Base-by-base conservation (phyloP, 2,888 invertebrate species). In the Augochlorella aurata region DNA sequence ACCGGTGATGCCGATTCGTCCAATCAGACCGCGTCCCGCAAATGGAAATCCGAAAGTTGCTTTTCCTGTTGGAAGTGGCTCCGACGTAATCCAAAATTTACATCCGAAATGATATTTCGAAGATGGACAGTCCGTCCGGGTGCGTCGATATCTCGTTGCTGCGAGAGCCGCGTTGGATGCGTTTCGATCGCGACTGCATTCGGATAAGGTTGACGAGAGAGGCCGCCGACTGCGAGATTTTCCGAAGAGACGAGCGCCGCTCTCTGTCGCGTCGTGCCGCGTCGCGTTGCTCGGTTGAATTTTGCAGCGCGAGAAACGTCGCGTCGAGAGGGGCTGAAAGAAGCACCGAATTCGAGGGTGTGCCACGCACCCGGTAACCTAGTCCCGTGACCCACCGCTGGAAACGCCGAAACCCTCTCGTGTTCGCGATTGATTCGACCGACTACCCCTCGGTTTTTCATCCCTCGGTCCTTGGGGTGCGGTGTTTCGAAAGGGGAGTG, bases 401-500 rank as follows among this genome's bases (percentile, higher is more conserved):
- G 67, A 85, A 89, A 81, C 84, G 83, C 83, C 85, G 82, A 83
- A 87, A 84, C 77, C 81, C 84, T 82, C 82, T 75, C 74, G 83
- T 88, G 87, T 89, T 90, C 87, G 89, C 86, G 89, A 90, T 90
- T 90, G 90, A 90, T 90, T 90, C 86, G 87, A 79, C 81, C 85
- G 82, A 82, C 84, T 86, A 87, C 85, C 89, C 89, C 86, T 88
- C 83, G 84, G 49, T 83, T 90, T 89, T 90, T 85, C 89, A 86
- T 83, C 84, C 84, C 85, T 85, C 83, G 88, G 76, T 80, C 80
- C 83, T 83, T 86, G 78, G 86, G 85, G 82, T 68, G 84, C 81
- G 81, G 68, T 76, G 71, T 75, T 74, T 81, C 76, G 70, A 67
- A 66, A 83, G 85, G 85, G 85, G 83, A 77, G 83, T 47, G 80